Evolutionary conservation across 2,797 vertebrate species (phyloP), one percentile per base, ranked within the genome.

Genomic region (Vespertilio murinus): DNA sequence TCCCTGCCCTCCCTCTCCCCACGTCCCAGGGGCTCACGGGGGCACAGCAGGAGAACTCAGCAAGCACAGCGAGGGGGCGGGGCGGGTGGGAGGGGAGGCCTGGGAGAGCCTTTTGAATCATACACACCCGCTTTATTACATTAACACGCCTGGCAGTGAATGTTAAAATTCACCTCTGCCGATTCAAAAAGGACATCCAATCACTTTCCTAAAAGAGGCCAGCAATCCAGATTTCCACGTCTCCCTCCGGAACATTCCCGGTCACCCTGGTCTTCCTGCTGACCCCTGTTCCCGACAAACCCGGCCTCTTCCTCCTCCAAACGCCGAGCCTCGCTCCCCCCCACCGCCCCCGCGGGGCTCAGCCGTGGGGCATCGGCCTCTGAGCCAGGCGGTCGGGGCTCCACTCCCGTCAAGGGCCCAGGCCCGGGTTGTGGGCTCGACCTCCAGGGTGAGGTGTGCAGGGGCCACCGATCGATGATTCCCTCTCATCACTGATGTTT

Each of bases 31-130:
- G 10, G n/a, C 23, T 2, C 30, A 12, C 1, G 0, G 59, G 42
- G 42, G 42, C 42, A 10, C 42, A 42, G 42, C 42, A 42, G 42
- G 42, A 42, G 42, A 65, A n/a, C 59, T 33, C 59, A 6, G 28
- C 35, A 17, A 10, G 5, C 35, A 28, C 1, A 42, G 30, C 5
- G 14, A 8, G 7, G 6, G 16, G 28, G 16, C 20, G 8, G 16
- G 7, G 1, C 1, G 3, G 5, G 61, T 0, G 3, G 11, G 7
- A 35, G 6, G 1, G 18, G 6, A 7, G n/a, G n/a, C 5, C 40
- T 14, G 42, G 8, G 28, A 86, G 25, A 3, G 8, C 5, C 30
- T 17, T 69, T 35, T 56, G 45, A 79, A 12, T 77, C 38, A 4
- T n/a, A 8, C 16, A 13, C 45, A 23, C 16, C 74, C 17, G 10